Evolutionary conservation across 2,113 vertebrate species (phyloP).

Genomic region (Microcebus lehilahytsara): DNA sequence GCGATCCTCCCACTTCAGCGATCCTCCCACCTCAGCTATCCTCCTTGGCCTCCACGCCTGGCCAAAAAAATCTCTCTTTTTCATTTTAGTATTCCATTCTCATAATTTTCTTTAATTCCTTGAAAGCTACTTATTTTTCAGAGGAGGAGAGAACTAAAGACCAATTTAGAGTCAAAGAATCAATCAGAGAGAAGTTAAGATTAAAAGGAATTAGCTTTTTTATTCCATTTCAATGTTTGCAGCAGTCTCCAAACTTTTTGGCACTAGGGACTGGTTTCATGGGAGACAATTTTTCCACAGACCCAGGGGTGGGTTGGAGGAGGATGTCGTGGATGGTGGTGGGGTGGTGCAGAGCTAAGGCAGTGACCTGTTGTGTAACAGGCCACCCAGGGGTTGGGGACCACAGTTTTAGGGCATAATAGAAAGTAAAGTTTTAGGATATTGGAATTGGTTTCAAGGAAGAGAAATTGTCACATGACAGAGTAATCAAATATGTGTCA

Average conservation of each 20-base stretch:
- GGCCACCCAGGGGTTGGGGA: no score
- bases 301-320: no score
- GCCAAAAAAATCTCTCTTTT: no score
- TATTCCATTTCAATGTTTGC: not conserved
- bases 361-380: no score
- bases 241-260: no score
- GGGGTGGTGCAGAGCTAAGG: no score
- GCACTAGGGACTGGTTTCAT: no score
- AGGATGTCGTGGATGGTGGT: no score
- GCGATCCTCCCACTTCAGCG: no score
- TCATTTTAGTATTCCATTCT: not conserved
- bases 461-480: slow-evolving; percentile 26
- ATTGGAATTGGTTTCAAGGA: slow-evolving; percentile 24
- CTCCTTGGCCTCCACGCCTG: no score
- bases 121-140: not conserved
- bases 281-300: no score
- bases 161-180: slow-evolving; percentile 18
- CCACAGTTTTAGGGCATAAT: not conserved
- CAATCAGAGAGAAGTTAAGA: not conserved
- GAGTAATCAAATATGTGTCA: not conserved
- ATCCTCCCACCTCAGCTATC: no score
- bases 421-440: slow-evolving; percentile 9
- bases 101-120: slow-evolving; percentile 7
- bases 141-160: not conserved
- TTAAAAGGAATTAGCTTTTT: not conserved